phyloP scores from a whole-genome alignment of 1,140 invertebrate species.

The Bombus superbus region DNA sequence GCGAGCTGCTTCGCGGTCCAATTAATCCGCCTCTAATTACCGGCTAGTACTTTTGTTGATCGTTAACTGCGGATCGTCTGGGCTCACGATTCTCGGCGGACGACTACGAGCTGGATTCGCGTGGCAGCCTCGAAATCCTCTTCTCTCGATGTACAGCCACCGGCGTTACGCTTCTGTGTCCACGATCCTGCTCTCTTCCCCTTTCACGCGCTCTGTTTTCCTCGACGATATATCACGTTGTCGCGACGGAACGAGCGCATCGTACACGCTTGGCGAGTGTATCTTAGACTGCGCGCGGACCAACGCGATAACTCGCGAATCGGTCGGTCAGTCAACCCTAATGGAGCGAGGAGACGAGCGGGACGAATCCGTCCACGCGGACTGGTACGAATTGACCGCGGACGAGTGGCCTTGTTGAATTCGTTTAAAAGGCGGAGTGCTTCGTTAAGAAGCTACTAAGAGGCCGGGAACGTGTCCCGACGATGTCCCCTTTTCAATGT shows the following conservation, averaged over 20 bases:
- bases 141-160: neutral
- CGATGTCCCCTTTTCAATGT: too few species aligned
- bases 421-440: conserved; percentile 39
- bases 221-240: neutral
- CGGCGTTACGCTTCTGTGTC: neutral
- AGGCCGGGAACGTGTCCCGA: neutral
- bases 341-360: conserved; percentile 5
- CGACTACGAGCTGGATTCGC: conserved; percentile 7
- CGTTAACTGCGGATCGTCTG: conserved; percentile 29
- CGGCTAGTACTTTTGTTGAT: conserved; percentile 32
- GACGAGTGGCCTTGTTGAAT: conserved; percentile 53
- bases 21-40: conserved; percentile 49
- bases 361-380: conserved; percentile 37
- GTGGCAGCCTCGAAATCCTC: neutral
- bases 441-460: conserved; percentile 21
- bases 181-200: neutral
- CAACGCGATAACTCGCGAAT: conserved; percentile 51
- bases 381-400: conserved; percentile 51
- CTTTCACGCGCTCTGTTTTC: neutral
- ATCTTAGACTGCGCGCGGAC: conserved; percentile 32
- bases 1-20: conserved; percentile 39
- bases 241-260: conserved; percentile 8
- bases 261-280: conserved; percentile 15
- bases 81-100: neutral
- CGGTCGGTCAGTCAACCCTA: conserved; percentile 64